Base-by-base conservation (phyloP, 1,140 invertebrate genomes). In the Drosophila leontia region DNA sequence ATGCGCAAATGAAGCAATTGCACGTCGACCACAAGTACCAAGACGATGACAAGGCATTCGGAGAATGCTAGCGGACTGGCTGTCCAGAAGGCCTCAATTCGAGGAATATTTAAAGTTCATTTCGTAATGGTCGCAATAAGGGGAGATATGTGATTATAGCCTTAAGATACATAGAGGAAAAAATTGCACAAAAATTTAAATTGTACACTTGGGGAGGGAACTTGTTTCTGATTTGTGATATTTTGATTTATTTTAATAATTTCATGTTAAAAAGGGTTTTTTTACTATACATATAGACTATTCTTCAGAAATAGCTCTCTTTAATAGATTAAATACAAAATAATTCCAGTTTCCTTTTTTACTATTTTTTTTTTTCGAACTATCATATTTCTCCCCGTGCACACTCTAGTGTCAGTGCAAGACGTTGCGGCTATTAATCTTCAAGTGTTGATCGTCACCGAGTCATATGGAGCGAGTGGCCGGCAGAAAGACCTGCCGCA, bases 391-490 rank as follows among this genome's bases (percentile, higher is more conserved):
- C 39, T 42, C 12, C 0, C 32, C 3, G 67, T 70, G 67, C 64
- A 19, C 12, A 6, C 19, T 19, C 23, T 7, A 32, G 26, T 35
- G 50, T 29, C 63, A 50, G 47, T 45, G 35, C 58, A 72, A 71
- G 64, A 62, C 80, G 60, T 80, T 68, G 56, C 57, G 67, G 77
- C 81, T 64, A 84, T 84, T 84, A 84, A 82, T 85, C 68, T 86
- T 71, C 58, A 68, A 70, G 56, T 74, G 72, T 88, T 72, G 67
- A 72, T 72, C 69, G 69, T 72, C 70, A 51, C 67, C 70, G 44
- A 74, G 19, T 71, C 69, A 71, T 72, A 72, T 72, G 44, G 69
- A 60, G 75, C 65, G 57, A 56, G 48, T 56, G 62, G 39, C 51
- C 29, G n/a, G 64, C 64, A 65, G 12, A 42, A 17, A 47, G 59